These are phyloP conservation scores for Chironomus tentans DNA, from an alignment of 2,888 invertebrate species.

Conservation along the genomic window DNA sequence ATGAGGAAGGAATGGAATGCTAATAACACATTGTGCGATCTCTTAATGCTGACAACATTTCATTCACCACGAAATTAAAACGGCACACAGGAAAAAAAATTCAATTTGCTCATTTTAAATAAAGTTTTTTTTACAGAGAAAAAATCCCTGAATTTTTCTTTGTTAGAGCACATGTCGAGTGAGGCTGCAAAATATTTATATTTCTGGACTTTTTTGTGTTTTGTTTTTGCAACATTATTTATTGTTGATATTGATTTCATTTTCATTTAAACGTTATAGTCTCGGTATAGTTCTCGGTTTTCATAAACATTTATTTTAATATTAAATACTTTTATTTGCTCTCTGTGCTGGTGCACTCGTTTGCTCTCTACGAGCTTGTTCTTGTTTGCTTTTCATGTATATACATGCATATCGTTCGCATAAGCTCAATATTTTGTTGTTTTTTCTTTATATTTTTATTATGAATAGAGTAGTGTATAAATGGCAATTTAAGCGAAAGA, in stretches of 20 bases:
- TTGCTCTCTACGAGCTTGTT: not conserved
- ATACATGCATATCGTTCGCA: not conserved
- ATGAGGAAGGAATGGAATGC: not conserved
- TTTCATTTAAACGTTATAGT: conserved; percentile 21
- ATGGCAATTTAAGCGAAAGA: not conserved
- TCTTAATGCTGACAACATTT: conserved; percentile 9
- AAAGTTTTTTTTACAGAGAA: no score
- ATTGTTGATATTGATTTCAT: conserved; percentile 26
- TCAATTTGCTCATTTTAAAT: conserved; percentile 6
- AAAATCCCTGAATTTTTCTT: not conserved
- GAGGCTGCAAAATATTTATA: no score
- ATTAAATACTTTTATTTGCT: conserved; percentile 11
- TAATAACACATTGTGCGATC: conserved; percentile 13
- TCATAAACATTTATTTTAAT: conserved; percentile 25
- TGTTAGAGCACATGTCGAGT: not conserved
- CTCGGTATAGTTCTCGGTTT: conserved; percentile 7
- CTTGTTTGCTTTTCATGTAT: not conserved
- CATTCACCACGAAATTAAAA: not conserved
- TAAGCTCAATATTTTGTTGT: conserved; percentile 3
- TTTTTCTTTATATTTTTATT: not conserved
- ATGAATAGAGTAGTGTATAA: not conserved
- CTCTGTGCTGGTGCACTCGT: conserved; percentile 5
- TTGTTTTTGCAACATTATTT: conserved; percentile 17
- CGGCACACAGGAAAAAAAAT: not conserved
- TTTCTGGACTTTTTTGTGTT: not conserved